A percentile compares a stretch with the other conserved stretches of the same genome.
Conservation (phyloP, 2,797 vertebrate species). For the Natrix natrix region DNA sequence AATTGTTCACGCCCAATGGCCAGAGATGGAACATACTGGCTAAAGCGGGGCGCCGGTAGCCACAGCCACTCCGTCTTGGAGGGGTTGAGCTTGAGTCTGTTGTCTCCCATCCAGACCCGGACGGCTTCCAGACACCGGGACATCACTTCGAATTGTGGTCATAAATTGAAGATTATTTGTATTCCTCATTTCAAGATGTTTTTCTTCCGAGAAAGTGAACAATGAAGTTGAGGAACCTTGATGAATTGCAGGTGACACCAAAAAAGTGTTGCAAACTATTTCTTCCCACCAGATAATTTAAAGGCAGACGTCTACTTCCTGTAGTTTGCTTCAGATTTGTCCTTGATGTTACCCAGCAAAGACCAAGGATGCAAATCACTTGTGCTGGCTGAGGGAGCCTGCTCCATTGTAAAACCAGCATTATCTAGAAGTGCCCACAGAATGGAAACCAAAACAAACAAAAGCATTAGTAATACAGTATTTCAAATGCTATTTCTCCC, state of each 20-base stretch:
- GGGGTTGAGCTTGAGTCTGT: too few species aligned
- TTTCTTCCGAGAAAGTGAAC: not conserved
- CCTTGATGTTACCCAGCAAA: not conserved
- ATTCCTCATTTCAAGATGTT: not conserved
- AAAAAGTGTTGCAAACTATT: not conserved
- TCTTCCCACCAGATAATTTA: not conserved
- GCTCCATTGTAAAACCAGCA: too few species aligned
- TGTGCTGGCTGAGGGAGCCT: not conserved
- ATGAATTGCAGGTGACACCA: not conserved
- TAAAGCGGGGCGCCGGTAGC: too few species aligned
- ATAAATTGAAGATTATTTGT: not conserved
- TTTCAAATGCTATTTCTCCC: slow-evolving; percentile 33
- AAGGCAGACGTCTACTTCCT: not conserved
- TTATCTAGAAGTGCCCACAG: not conserved
- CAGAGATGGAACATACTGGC: too few species aligned
- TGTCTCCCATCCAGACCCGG: too few species aligned
- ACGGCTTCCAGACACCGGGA: too few species aligned
- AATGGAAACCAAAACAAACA: not conserved
- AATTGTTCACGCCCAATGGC: too few species aligned
- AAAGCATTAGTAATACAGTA: slow-evolving; percentile 13
- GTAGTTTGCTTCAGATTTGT: not conserved
- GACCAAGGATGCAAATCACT: not conserved
- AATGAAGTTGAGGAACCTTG: not conserved
- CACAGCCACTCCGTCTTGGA: too few species aligned
- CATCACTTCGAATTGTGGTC: too few species aligned